phyloP scores from a whole-genome alignment of 2,797 vertebrate genomes.

The Garrulus glandarius region DNA sequence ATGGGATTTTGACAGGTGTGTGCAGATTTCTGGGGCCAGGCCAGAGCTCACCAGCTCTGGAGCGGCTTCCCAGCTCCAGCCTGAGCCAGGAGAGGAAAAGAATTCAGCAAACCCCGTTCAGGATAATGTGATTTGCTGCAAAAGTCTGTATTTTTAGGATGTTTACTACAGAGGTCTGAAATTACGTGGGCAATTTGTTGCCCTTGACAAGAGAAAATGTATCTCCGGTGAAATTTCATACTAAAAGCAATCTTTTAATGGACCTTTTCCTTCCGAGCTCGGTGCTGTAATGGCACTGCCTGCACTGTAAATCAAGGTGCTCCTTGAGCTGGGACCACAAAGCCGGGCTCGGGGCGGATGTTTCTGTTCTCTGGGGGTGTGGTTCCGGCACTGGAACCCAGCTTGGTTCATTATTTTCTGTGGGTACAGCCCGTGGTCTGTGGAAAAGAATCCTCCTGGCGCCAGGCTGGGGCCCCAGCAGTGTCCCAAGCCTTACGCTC shows the following conservation, averaged over 20 bases:
- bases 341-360: not conserved
- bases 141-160: not conserved
- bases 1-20: constrained; percentile 12
- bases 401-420: not conserved
- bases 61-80: not conserved
- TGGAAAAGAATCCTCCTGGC: not conserved
- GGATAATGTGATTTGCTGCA: constrained; percentile 21
- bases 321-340: not conserved
- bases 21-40: constrained; percentile 21
- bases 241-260: not conserved
- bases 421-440: not conserved
- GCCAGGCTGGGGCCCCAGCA: not conserved
- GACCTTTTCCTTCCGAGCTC: not conserved
- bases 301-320: not conserved
- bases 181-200: not conserved
- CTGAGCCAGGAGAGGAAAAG: not conserved
- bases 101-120: not conserved
- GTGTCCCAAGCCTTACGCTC: not conserved
- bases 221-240: not conserved
- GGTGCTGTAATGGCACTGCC: not conserved
- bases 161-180: not conserved
- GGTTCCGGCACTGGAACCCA: not conserved
- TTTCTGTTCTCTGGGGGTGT: not conserved
- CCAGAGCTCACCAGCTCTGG: not conserved
- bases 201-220: not conserved